phyloP scores from a whole-genome alignment of 2,797 vertebrate genomes.

The Poeciliopsis paucimaculata region DNA sequence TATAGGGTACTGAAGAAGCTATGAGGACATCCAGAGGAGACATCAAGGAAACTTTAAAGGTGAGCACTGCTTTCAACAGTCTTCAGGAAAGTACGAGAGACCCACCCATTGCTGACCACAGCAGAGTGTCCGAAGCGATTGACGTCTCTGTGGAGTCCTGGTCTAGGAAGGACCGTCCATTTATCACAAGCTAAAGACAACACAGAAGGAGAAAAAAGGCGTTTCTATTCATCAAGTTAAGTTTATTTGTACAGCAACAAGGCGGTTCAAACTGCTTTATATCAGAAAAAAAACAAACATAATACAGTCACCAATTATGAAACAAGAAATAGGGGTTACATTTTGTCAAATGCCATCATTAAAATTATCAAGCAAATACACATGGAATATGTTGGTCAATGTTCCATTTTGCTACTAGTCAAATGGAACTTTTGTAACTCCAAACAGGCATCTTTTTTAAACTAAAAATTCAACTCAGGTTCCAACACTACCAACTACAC shows the following conservation, averaged over 20 bases:
- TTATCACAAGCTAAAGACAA: constrained; percentile 84
- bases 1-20: constrained; percentile 4
- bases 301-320: no score
- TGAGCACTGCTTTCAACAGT: background rate
- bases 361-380: no score
- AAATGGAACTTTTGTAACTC: no score
- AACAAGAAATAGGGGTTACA: no score
- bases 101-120: constrained; percentile 94
- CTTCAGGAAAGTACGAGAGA: no score
- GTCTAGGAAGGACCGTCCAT: constrained; percentile 90
- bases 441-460: no score
- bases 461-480: background rate
- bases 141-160: constrained; percentile 88
- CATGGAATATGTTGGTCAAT: no score
- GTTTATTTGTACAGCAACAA: no score
- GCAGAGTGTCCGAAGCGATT: constrained; percentile 95
- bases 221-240: background rate
- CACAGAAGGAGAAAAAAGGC: background rate
- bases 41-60: constrained; percentile 19
- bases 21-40: constrained; percentile 17
- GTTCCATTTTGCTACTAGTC: no score
- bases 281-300: background rate
- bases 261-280: background rate
- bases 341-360: no score
- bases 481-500: background rate